Conservation (phyloP, 1,140 invertebrate genomes). For the Adoxophyes honmai region DNA sequence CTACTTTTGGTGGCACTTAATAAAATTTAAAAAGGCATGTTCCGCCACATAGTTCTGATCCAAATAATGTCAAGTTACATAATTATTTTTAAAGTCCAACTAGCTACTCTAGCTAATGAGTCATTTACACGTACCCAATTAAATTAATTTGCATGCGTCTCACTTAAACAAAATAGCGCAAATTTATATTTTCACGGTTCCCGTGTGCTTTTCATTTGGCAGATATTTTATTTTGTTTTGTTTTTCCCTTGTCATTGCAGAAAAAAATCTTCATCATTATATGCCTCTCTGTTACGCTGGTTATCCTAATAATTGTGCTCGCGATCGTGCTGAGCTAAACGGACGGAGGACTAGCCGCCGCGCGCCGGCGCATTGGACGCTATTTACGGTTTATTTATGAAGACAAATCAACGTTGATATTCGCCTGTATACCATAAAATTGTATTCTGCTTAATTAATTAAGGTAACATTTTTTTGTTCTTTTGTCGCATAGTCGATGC, state of each 20-base stretch:
- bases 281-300: conserved; percentile 81
- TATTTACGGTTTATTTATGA: conserved; percentile 24
- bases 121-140: no score
- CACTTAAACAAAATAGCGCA: no score
- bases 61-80: no score
- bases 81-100: no score
- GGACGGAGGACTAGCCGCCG: conserved; percentile 17
- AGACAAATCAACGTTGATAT: conserved; percentile 32
- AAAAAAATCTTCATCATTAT: conserved; percentile 87
- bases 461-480: conserved; percentile 21
- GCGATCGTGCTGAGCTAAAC: conserved; percentile 53
- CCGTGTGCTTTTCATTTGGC: conserved; percentile 19
- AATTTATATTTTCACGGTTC: neutral
- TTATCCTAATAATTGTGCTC: conserved; percentile 85
- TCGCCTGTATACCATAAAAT: conserved; percentile 30
- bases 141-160: no score
- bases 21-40: no score
- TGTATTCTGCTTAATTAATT: conserved; percentile 3
- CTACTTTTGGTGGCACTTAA: no score
- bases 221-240: conserved; percentile 25
- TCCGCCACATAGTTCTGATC: no score
- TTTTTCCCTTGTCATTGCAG: conserved; percentile 82
- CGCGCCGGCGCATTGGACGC: conserved; percentile 27
- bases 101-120: no score
- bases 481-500: conserved; percentile 17